phyloP scores from a whole-genome alignment of 2,113 vertebrate genomes.

The Cyphomyrus discorhynchus region DNA sequence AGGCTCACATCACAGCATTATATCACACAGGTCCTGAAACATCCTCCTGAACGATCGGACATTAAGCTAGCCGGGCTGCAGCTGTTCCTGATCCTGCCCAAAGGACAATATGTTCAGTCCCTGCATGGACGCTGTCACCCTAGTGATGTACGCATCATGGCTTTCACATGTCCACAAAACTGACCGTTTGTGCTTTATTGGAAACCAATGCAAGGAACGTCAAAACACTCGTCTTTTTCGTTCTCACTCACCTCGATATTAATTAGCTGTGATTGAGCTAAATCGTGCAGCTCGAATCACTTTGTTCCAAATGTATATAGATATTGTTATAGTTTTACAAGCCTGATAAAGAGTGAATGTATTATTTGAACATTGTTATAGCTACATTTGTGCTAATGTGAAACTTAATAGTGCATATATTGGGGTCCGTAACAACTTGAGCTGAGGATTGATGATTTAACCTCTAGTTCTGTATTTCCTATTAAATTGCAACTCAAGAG shows the following conservation, averaged over 20 bases:
- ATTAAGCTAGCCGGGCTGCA: neutral
- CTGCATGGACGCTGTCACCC: neutral
- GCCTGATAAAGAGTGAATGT: neutral
- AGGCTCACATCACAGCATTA: neutral
- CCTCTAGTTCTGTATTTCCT: neutral
- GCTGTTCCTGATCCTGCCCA: neutral
- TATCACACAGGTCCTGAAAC: neutral
- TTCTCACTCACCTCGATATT: neutral
- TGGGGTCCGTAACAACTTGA: neutral
- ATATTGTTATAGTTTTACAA: neutral
- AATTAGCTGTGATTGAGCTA: neutral
- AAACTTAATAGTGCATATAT: neutral
- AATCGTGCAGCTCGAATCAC: neutral
- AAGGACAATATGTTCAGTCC: neutral
- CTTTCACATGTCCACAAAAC: neutral
- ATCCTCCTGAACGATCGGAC: neutral
- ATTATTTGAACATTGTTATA: neutral
- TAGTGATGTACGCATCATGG: neutral
- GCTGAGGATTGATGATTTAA: neutral
- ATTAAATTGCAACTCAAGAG: neutral
- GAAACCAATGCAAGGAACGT: neutral
- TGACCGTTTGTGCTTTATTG: neutral
- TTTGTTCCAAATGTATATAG: neutral
- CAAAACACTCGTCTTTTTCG: neutral
- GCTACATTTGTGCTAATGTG: neutral